Evolutionary conservation across 2,797 vertebrate genomes (phyloP).

Genomic region (Micropoecilia bifurca): DNA sequence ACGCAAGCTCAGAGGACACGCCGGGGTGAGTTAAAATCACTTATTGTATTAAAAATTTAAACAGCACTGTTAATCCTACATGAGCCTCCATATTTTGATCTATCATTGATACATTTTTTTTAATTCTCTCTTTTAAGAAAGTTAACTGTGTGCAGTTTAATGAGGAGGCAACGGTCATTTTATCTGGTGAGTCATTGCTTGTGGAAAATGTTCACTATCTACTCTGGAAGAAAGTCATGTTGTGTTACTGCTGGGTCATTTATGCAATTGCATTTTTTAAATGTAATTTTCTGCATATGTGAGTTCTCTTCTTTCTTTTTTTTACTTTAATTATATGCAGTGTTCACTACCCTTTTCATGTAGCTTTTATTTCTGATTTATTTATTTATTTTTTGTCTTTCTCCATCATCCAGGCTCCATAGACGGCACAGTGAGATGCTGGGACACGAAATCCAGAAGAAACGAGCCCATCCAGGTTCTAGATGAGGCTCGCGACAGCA

Average conservation of each 20-base stretch:
- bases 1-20: slow-evolving; percentile 92
- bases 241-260: not conserved
- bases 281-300: not conserved
- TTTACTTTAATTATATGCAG: not conserved
- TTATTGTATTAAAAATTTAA: not conserved
- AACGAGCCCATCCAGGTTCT: slow-evolving; percentile 88
- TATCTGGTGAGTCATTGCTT: slow-evolving; percentile 85
- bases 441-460: slow-evolving; percentile 90
- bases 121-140: slow-evolving; percentile 75
- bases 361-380: not conserved
- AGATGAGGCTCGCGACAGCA: slow-evolving; percentile 89
- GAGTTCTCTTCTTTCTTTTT: not conserved
- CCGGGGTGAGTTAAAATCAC: slow-evolving; percentile 82
- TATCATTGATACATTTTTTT: not conserved
- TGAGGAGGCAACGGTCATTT: slow-evolving; percentile 89
- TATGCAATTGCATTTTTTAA: not conserved
- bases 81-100: not conserved
- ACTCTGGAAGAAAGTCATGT: not conserved
- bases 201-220: not conserved
- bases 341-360: not conserved
- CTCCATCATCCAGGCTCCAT: slow-evolving; percentile 85
- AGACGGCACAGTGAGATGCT: slow-evolving; percentile 91
- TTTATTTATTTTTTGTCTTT: not conserved
- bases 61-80: not conserved
- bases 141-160: slow-evolving; percentile 96